Base-by-base conservation (phyloP, 2,888 invertebrate genomes). In the Nasonia oneida region DNA sequence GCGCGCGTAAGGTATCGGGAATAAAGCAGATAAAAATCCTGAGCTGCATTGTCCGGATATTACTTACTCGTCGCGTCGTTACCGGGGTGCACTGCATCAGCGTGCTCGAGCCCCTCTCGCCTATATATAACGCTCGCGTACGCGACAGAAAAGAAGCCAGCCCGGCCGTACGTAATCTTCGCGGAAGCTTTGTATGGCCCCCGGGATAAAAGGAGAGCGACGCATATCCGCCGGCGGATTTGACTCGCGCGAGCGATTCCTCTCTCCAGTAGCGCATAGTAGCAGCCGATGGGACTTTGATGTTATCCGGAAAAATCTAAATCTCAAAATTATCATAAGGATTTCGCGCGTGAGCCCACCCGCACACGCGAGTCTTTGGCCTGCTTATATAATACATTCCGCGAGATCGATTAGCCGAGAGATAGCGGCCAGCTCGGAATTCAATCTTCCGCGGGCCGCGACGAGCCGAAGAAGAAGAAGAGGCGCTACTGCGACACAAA, bases 111-210 rank as follows among this genome's bases (percentile, higher is more conserved):
- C 57, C 57, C 57, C 57, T n/a, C 57, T 6, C 57, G 18, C 8
- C 57, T 61, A 1, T 29, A 29, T 14, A 50, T 0, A 4, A 18
- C 4, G 18, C 18, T 0, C 5, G 18, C 15, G 53, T 53, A 18
- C 2, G 15, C 18, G n/a, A n/a, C 5, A 61, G 57, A 61, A 23
- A 61, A 61, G 88, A 87, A 86, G 82, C 67, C 39, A 37, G 75
- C 53, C 50, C 3, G 89, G 89, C 89, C 90, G 57, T 61, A 61
- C 90, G 92, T 93, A 93, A 93, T 92, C 93, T 92, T 91, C 89
- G 90, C 89, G 90, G 90, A 89, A 91, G 90, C 90, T 92, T 93
- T 93, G 93, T 93, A 90, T 87, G 67, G 15, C 67, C 88, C 86
- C 74, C n/a, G 64, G 57, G 83, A 90, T 90, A 92, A 91, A 92